Conservation (phyloP, 2,113 vertebrate genomes). For the Pangasianodon gigas region DNA sequence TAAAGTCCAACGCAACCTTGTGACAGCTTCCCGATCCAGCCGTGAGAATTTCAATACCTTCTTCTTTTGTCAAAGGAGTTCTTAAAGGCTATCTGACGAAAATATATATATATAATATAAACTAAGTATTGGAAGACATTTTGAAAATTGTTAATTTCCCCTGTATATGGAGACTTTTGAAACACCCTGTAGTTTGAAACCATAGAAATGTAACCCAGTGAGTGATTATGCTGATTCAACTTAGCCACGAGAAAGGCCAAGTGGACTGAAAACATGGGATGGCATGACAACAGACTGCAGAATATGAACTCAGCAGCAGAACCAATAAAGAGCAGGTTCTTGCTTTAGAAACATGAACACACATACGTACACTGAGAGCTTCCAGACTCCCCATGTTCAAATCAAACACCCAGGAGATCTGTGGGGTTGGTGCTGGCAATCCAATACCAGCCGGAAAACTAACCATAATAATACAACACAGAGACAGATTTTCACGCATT, state of each 20-base stretch:
- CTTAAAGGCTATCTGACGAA: too few species aligned
- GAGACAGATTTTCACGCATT: slow-evolving; percentile 4
- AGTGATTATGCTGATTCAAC: background rate
- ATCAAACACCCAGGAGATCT: slow-evolving; percentile 24
- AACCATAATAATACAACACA: slow-evolving; percentile 7
- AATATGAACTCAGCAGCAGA: background rate
- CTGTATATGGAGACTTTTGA: too few species aligned
- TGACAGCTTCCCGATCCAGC: too few species aligned
- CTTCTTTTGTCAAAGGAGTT: too few species aligned
- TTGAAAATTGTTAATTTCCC: too few species aligned
- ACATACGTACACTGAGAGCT: slow-evolving; percentile 43
- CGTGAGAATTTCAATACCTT: too few species aligned
- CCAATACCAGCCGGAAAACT: background rate
- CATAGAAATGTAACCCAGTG: slow-evolving; percentile 10
- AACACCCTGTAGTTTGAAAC: background rate
- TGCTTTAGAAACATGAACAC: background rate
- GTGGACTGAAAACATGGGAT: slow-evolving; percentile 2
- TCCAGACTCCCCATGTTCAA: slow-evolving; percentile 50
- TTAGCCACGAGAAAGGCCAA: slow-evolving; percentile 3
- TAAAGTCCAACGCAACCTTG: too few species aligned
- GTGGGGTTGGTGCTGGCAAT: background rate
- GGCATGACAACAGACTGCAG: background rate
- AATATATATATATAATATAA: too few species aligned
- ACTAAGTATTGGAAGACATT: too few species aligned
- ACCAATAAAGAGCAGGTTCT: background rate